Evolutionary conservation across 2,888 invertebrate genomes (phyloP), one percentile per base, ranked within the genome.

Genomic region (Drosophila basisetae): DNA sequence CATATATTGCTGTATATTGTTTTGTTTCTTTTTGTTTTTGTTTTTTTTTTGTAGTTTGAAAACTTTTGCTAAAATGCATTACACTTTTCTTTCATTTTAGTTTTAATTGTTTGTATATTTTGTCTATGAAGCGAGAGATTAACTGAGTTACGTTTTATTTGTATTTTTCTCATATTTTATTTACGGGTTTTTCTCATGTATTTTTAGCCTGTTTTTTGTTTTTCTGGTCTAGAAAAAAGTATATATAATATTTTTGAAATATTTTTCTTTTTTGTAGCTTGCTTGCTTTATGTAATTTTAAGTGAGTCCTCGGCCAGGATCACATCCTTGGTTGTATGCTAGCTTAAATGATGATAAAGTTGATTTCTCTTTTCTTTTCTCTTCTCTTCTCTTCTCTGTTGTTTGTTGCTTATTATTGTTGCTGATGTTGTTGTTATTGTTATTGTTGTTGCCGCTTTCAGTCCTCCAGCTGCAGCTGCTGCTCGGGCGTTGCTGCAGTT

Each of bases 291-390:
- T 73, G 65, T 72, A 61, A 68, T 73, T 79, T 80, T 86, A 74
- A 87, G 86, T 86, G 88, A 88, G 73, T 86, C 86, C 86, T 86
- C 62, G 82, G 78, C 76, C 68, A 83, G 85, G 87, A 87, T 86
- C 87, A 88, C 86, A 88, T 87, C 87, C 86, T 87, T 87, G 89
- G 89, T 87, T 88, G 89, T 84, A 81, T 84, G 87, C 88, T 87
- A 88, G 84, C 87, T 87, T 87, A 86, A 86, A 84, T 88, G 75
- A 86, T 88, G 86, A 87, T 87, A 86, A 85, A 85, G 83, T 85
- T 87, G 39, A 58, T 84, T 50, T 77, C 70, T 41, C 56, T 70
- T 53, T 65, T 70, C 22, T 73, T 58, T 61, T 37, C 63, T 69
- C 49, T 58, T 31, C 41, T 68, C 39, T 68, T 47, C 13, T 47